Evolutionary conservation across 2,113 vertebrate species (phyloP), one percentile per base, ranked within the genome.

Genomic region (Nibea coibor): DNA sequence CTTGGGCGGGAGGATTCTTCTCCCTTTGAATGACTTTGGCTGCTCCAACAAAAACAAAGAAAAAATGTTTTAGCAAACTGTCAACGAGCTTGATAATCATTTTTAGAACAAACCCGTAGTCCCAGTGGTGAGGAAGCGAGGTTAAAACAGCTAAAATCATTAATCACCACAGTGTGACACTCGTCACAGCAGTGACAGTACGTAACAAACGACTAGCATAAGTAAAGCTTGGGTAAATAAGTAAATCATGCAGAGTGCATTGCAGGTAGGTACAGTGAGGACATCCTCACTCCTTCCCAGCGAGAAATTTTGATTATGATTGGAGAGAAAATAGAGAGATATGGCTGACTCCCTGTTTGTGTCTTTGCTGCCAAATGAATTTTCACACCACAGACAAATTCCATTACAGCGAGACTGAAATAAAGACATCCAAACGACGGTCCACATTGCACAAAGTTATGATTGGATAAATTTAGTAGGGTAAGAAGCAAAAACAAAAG

Each of bases 331-430:
- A 64, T 51, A 39, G 16, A 50, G 54, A 69, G 31, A 75, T 58
- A 28, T 35, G 31, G n/a, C 17, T 78, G 61, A 43, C 31, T 78
- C 54, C 1, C 2, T 2, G 22, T 72, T 75, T 65, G 31, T 83
- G 24, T 71, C 42, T 74, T 57, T 56, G 47, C 70, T 87, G 76
- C 69, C 76, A 87, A 79, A 83, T 82, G 9, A 7, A 82, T 80
- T 56, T 80, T 74, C 17, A 12, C 35, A 72, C 63, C 17, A 45
- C 12, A 16, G 63, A 71, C 64, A 80, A 61, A 69, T 78, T 67
- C 15, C 65, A 47, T 51, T 24, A 57, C 56, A 57, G 20, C 28
- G 48, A 54, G 47, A 28, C 63, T 53, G 22, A 69, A 74, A 78
- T 76, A 66, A 61, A 75, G 54, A 72, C 17, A 50, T 56, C 12